phyloP scores from a whole-genome alignment of 1,140 invertebrate genomes.

The Drosophila kanapiae region DNA sequence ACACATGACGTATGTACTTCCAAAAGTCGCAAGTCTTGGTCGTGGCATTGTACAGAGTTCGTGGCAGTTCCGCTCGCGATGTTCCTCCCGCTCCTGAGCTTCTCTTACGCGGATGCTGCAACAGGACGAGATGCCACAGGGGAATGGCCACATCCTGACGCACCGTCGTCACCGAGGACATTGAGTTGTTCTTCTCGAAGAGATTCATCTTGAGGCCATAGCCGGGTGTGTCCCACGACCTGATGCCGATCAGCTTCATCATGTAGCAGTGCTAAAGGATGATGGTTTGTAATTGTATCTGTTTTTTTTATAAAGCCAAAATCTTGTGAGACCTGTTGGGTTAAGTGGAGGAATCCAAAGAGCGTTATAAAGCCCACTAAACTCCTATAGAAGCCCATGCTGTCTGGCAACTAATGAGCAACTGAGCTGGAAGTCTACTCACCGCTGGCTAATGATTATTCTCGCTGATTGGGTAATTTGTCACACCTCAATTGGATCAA shows the following conservation, averaged over 20 bases:
- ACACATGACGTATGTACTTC: conserved; percentile 67
- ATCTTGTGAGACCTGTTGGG: conserved; percentile 44
- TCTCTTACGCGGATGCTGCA: conserved; percentile 52
- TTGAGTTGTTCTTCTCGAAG: conserved; percentile 61
- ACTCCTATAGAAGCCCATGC: conserved; percentile 42
- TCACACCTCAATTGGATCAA: conserved; percentile 48
- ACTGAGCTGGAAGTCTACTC: conserved; percentile 14
- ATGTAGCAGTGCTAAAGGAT: conserved; percentile 57
- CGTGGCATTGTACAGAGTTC: conserved; percentile 66
- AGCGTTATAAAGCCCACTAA: conserved; percentile 32
- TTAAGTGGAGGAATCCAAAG: conserved; percentile 38
- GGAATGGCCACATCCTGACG: conserved; percentile 65
- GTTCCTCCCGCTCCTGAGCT: background rate
- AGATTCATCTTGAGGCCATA: conserved; percentile 58
- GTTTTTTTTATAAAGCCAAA: too few species aligned
- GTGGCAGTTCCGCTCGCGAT: conserved; percentile 36
- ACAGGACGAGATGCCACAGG: conserved; percentile 60
- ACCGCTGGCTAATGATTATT: conserved; percentile 50
- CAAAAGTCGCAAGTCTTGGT: conserved; percentile 74
- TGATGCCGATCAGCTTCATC: conserved; percentile 57
- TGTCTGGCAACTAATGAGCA: background rate
- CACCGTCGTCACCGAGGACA: conserved; percentile 69
- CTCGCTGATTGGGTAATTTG: conserved; percentile 45
- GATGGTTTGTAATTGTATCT: fast-evolving
- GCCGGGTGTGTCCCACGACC: conserved; percentile 55